Evolutionary conservation across 2,797 vertebrate genomes (phyloP), one percentile per base, ranked within the genome.

Genomic region (Syngnathus acus): DNA sequence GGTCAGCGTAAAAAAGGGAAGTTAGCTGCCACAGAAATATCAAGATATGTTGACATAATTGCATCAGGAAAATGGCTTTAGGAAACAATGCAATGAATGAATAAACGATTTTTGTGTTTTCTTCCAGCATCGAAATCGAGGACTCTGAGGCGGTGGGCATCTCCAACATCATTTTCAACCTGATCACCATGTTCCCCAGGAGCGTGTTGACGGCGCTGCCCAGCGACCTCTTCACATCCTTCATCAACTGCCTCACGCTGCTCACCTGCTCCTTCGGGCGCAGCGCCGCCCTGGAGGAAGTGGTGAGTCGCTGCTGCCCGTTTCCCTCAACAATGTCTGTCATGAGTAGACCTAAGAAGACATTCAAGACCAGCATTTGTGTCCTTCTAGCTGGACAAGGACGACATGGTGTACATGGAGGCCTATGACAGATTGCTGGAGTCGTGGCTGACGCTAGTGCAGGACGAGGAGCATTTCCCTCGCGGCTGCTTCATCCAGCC

Each of bases 351-450:
- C 40, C 40, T 11, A 43, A 43, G 42, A 43, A 43, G 42, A 11
- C 42, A 11, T 43, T 50, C 19, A 50, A 50, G 48, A 50, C 19
- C 48, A 6, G 2, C 48, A 1, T 57, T 32, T 67, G 37, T 19
- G 17, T 14, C 32, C 2, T 16, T 8, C 0, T 19, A 98, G 97
- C 90, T 99, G 89, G 96, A 99, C 81, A 99, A 98, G 78, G 97
- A 99, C 72, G 97, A 99, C 85, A 98, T 98, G 96, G 95, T 98
- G 10, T 99, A 99, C 82, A 99, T 98, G 97, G 96, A 99, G 85
- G 97, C 97, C 0, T 99, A 99, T 63, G 97, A 99, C 84, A 96
- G 95, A 77, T 90, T 99, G 73, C 84, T 99, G 84, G 97, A 99
- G 84, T 98, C 97, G 17, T 99, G 97, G 97, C 89, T 99, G 61